These are phyloP conservation scores for Heliconius sara DNA, from an alignment of 2,888 invertebrate species.

Conservation along the genomic window DNA sequence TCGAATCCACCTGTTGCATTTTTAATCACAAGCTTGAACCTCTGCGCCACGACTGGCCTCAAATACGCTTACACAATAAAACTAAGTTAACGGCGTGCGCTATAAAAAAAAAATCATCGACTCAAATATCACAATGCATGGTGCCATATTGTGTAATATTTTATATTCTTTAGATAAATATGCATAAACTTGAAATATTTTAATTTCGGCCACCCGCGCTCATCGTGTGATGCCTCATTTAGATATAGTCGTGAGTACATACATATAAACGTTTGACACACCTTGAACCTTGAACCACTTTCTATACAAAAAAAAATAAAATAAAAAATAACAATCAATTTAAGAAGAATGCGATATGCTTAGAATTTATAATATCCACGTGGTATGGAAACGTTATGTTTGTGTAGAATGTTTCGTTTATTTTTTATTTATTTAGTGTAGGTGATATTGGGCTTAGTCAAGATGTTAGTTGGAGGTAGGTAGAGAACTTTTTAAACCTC, in stretches of 20 bases:
- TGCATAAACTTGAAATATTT: constrained; percentile 36
- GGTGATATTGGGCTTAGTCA: too few relatives aligned
- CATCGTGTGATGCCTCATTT: constrained; percentile 30
- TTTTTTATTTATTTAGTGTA: not conserved
- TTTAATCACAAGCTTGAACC: too few relatives aligned
- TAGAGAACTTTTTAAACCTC: too few relatives aligned
- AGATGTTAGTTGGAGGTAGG: too few relatives aligned
- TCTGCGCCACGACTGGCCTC: not conserved
- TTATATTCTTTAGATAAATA: constrained; percentile 29
- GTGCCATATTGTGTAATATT: constrained; percentile 39
- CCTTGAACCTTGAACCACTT: constrained; percentile 36
- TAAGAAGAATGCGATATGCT: constrained; percentile 18
- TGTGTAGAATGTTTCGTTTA: not conserved
- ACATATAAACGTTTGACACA: constrained; percentile 21
- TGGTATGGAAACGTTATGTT: not conserved
- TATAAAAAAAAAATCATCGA: constrained; percentile 26
- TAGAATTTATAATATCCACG: constrained; percentile 12
- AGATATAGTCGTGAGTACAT: constrained; percentile 10
- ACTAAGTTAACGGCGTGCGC: constrained; percentile 26
- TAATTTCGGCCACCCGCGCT: constrained; percentile 21
- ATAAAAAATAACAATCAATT: constrained; percentile 30
- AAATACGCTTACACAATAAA: constrained; percentile 38
- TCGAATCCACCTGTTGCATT: too few relatives aligned
- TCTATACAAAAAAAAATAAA: constrained; percentile 25
- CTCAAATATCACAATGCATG: constrained; percentile 33